Evolutionary conservation across 2,113 vertebrate genomes (phyloP).

Genomic region (Nothobranchius furzeri): DNA sequence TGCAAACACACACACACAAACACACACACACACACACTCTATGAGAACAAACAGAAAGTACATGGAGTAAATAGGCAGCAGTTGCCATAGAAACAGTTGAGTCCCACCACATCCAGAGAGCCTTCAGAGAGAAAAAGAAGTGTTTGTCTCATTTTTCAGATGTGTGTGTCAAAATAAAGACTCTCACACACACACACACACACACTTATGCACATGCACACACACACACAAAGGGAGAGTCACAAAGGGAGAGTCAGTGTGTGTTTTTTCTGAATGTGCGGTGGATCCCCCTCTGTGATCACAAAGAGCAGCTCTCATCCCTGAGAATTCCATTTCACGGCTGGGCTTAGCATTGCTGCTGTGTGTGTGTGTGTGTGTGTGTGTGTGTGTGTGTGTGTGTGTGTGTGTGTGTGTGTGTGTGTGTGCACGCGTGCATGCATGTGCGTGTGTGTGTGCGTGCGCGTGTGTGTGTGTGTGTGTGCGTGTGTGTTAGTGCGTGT

Average conservation of each 20-base stretch:
- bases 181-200: conserved; percentile 2
- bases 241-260: conserved; percentile 17
- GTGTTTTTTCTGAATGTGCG: conserved; percentile 29
- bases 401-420: background rate
- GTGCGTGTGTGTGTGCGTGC: background rate
- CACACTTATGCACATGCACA: background rate
- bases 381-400: conserved; percentile 4
- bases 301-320: conserved; percentile 73
- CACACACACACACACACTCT: conserved; percentile 1
- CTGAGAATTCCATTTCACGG: conserved; percentile 68
- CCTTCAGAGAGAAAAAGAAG: conserved; percentile 38
- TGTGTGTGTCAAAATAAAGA: conserved; percentile 45
- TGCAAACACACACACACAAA: background rate
- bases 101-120: conserved; percentile 72
- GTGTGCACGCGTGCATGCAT: conserved; percentile 29
- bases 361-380: conserved; percentile 39
- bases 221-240: conserved; percentile 17
- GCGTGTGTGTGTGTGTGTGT: background rate
- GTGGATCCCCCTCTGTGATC: conserved; percentile 68
- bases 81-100: conserved; percentile 79
- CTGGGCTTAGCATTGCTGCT: conserved; percentile 50
- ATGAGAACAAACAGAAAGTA: conserved; percentile 1
- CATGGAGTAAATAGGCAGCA: conserved; percentile 68
- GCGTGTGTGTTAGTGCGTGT: conserved; percentile 32
- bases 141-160: conserved; percentile 12